Conservation (phyloP, 2,888 invertebrate genomes). For the Dioctria rufipes region DNA sequence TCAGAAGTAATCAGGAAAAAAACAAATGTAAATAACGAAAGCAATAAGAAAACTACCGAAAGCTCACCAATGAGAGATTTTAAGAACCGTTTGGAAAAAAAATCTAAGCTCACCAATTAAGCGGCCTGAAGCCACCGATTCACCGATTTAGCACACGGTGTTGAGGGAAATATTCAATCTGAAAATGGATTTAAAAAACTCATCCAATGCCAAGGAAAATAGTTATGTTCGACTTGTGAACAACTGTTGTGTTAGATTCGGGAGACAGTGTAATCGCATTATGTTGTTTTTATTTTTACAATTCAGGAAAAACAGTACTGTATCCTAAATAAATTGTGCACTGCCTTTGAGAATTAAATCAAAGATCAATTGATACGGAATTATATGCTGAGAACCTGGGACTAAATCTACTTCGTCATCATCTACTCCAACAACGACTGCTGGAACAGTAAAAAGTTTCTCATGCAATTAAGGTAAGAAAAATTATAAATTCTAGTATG, state of each 20-base stretch:
- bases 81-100: conserved; percentile 64
- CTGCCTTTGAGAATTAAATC: conserved; percentile 82
- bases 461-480: too few relatives aligned
- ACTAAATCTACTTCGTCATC: conserved; percentile 84
- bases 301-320: too few relatives aligned
- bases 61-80: conserved; percentile 58
- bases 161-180: not conserved
- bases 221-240: conserved; percentile 61
- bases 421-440: conserved; percentile 80
- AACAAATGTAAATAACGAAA: not conserved
- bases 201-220: conserved; percentile 67
- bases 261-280: too few relatives aligned
- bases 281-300: conserved; percentile 57
- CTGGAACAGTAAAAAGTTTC: conserved; percentile 71
- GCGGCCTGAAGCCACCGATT: conserved; percentile 56
- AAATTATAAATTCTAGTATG: too few relatives aligned
- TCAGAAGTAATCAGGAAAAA: not conserved
- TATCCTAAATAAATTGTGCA: conserved; percentile 78
- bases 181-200: conserved; percentile 60
- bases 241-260: conserved; percentile 68
- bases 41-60: not conserved
- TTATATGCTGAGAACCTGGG: conserved; percentile 84
- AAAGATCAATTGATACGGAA: conserved; percentile 83
- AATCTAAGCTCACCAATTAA: conserved; percentile 64
- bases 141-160: not conserved